A percentile compares a stretch with the other conserved stretches of the same genome.
Evolutionary conservation across 2,888 invertebrate genomes (phyloP).

Genomic region (Dryocosmus kuriphilus): DNA sequence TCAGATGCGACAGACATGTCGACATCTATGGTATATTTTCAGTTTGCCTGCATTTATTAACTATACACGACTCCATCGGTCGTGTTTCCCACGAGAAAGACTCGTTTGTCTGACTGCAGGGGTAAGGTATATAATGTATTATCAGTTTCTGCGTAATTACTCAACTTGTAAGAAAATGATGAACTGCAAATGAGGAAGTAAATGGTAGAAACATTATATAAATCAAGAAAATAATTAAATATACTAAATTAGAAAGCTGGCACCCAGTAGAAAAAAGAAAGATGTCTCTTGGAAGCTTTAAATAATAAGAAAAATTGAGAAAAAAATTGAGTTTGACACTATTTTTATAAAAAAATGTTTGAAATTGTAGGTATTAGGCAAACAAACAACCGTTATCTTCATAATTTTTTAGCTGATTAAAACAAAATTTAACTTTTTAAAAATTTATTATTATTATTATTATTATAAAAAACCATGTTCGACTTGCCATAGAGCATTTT

Average conservation of each 20-base stretch:
- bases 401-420: not conserved
- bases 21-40: slow-evolving; percentile 20
- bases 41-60: slow-evolving; percentile 26
- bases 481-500: too few species aligned
- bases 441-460: too few species aligned
- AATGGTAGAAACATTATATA: not conserved
- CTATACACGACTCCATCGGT: slow-evolving; percentile 37
- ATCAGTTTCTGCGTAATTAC: slow-evolving; percentile 5
- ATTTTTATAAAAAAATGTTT: not conserved
- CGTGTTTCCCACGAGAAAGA: slow-evolving; percentile 34
- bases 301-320: not conserved
- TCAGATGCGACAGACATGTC: not conserved
- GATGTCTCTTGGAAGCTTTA: not conserved
- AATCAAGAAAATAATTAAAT: not conserved
- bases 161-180: not conserved
- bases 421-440: not conserved
- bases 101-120: slow-evolving; percentile 36
- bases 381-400: not conserved
- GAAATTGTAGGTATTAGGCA: not conserved
- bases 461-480: too few species aligned
- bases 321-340: not conserved
- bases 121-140: slow-evolving; percentile 19
- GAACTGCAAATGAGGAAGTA: slow-evolving; percentile 15
- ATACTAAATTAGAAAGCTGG: not conserved
- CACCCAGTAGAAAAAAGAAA: not conserved